Conservation (phyloP, 2,113 vertebrate genomes). For the Neofelis nebulosa region DNA sequence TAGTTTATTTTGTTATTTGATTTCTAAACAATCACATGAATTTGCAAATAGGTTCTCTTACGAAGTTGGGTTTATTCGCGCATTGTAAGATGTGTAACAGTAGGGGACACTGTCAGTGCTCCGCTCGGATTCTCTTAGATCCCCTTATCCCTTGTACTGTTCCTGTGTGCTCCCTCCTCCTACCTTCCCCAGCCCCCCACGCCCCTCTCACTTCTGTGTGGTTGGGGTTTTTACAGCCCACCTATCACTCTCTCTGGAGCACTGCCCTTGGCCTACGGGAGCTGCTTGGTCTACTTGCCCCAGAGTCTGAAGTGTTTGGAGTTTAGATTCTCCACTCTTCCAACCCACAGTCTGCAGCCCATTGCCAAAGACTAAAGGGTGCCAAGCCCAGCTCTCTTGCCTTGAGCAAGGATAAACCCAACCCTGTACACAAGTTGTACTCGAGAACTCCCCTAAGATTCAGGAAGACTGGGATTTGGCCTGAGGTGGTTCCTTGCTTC, state of each 20-base stretch:
- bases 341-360: neutral
- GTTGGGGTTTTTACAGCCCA: neutral
- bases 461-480: neutral
- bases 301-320: neutral
- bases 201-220: neutral
- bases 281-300: neutral
- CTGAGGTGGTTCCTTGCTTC: neutral
- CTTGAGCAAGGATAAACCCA: neutral
- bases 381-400: neutral
- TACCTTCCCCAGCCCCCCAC: accelerated
- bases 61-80: neutral
- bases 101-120: neutral
- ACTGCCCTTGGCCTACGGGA: neutral
- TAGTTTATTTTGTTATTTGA: neutral
- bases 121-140: neutral
- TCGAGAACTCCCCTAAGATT: neutral
- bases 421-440: neutral
- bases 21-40: neutral
- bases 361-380: neutral
- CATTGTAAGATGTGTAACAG: neutral
- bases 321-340: neutral
- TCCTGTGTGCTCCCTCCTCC: neutral
- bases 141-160: neutral
- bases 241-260: no score
- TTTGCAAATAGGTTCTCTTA: neutral